Percentiles rank a stretch among this genome's conserved stretches.
Conservation (phyloP, 2,797 vertebrate species). For the Hypotaenidia philippensis region DNA sequence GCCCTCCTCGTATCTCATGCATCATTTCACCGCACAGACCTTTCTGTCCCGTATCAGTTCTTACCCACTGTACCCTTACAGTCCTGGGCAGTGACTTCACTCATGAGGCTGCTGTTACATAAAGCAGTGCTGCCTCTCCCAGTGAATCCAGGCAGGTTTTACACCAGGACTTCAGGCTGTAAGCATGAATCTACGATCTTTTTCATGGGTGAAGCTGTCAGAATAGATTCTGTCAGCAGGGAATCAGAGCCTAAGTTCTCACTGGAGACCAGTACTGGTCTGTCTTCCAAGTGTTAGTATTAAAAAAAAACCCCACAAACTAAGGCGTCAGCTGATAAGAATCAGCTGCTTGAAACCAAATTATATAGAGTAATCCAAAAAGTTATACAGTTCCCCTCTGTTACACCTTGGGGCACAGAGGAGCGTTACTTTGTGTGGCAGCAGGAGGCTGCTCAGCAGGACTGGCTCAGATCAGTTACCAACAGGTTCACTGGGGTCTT, state of each 20-base stretch:
- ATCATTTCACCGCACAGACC: neutral
- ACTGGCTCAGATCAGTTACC: neutral
- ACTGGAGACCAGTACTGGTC: neutral
- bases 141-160: neutral
- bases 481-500: neutral
- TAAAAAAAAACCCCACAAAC: neutral
- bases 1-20: conserved; percentile 11
- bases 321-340: neutral
- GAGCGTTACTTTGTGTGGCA: neutral
- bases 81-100: neutral
- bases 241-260: neutral
- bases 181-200: neutral
- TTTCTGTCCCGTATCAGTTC: neutral
- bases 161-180: neutral
- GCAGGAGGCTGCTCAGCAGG: neutral
- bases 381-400: accelerated
- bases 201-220: neutral
- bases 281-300: neutral
- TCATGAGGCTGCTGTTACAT: neutral
- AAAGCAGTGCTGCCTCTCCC: neutral
- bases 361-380: neutral
- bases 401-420: neutral
- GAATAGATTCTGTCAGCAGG: neutral
- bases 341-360: neutral
- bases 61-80: neutral